These are phyloP conservation scores for Prolemur simus DNA, from an alignment of 2,113 vertebrate genomes.

Conservation along the genomic window DNA sequence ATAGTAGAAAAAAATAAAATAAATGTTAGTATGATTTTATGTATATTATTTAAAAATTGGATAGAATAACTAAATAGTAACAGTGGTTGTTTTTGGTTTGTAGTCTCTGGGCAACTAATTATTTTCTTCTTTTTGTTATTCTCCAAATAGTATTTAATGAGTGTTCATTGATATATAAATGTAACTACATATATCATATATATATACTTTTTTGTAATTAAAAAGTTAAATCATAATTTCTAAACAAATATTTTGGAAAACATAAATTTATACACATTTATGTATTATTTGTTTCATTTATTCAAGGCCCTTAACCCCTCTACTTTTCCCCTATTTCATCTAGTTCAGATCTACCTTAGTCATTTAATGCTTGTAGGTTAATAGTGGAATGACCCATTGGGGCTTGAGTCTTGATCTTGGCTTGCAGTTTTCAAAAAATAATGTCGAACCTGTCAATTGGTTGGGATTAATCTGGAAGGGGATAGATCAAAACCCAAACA, in stretches of 20 bases:
- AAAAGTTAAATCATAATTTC: background rate
- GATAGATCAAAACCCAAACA: background rate
- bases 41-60: background rate
- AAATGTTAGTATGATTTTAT: background rate
- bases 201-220: background rate
- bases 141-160: background rate
- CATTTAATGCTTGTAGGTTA: background rate
- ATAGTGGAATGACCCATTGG: background rate
- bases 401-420: background rate
- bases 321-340: background rate
- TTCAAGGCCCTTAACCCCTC: background rate
- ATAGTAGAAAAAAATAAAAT: background rate
- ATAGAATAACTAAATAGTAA: background rate
- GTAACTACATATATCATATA: background rate
- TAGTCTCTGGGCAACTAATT: background rate
- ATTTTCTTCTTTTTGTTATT: background rate
- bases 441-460: background rate
- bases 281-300: background rate
- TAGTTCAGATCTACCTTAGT: background rate
- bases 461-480: background rate
- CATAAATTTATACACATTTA: background rate
- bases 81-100: background rate
- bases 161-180: background rate
- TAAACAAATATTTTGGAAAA: background rate
- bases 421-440: background rate